phyloP scores from a whole-genome alignment of 2,797 vertebrate genomes.

The Chaetophractus vellerosus region DNA sequence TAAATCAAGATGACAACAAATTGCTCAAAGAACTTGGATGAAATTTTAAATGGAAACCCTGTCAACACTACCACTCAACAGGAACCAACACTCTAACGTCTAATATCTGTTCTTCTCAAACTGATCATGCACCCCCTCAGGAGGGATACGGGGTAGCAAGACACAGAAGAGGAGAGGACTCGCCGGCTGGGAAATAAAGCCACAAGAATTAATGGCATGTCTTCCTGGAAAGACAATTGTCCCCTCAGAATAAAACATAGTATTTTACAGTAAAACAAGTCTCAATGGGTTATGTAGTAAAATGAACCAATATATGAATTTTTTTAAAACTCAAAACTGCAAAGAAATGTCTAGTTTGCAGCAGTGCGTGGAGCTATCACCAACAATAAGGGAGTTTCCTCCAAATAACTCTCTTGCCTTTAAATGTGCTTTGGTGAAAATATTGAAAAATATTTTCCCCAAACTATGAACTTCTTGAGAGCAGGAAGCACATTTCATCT shows the following conservation, averaged over 20 bases:
- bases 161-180: not conserved
- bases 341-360: not conserved
- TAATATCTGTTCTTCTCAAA: constrained; percentile 6
- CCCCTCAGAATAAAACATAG: not conserved
- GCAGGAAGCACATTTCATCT: not conserved
- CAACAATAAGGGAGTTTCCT: not conserved
- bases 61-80: not conserved
- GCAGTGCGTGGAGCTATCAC: not conserved
- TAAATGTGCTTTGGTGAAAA: not conserved
- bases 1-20: not conserved
- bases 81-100: not conserved
- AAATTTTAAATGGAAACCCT: constrained; percentile 52
- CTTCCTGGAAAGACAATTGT: not conserved
- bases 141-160: not conserved
- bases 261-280: constrained; percentile 40
- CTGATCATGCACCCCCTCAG: not conserved
- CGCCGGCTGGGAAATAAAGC: not conserved
- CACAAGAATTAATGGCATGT: not conserved
- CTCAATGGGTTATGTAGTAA: not conserved
- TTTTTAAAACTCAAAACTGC: not conserved
- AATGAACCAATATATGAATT: not conserved
- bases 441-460: constrained; percentile 14
- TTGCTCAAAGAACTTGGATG: not conserved
- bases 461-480: not conserved
- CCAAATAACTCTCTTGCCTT: not conserved